Conservation (phyloP, 1,140 invertebrate species). For the Drepana arcuata region DNA sequence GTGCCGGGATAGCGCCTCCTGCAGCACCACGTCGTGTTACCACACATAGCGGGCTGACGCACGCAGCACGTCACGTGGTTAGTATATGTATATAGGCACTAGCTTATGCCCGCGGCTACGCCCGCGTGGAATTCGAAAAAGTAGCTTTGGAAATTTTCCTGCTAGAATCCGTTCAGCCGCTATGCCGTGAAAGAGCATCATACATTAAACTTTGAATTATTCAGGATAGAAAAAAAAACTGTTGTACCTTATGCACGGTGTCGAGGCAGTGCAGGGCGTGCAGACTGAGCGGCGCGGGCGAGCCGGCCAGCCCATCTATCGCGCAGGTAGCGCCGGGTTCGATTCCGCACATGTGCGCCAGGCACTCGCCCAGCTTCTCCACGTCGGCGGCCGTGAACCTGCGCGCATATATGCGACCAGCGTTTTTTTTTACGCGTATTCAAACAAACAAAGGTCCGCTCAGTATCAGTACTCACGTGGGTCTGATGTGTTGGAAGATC, state of each 20-base stretch:
- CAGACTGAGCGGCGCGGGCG: slow-evolving; percentile 76
- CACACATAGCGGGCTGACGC: too few species aligned
- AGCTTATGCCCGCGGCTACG: too few species aligned
- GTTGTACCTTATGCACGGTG: slow-evolving; percentile 44
- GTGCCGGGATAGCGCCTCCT: slow-evolving; percentile 80
- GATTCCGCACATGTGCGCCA: slow-evolving; percentile 72
- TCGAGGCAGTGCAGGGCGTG: slow-evolving; percentile 55
- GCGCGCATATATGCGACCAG: too few species aligned
- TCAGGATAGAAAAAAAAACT: neutral
- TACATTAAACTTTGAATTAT: too few species aligned
- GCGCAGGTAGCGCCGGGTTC: slow-evolving; percentile 88
- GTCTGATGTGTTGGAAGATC: slow-evolving; percentile 91
- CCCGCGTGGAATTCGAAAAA: too few species aligned
- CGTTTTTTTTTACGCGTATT: too few species aligned
- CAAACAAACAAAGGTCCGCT: too few species aligned
- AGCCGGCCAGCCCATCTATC: slow-evolving; percentile 82
- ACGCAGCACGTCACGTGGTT: too few species aligned
- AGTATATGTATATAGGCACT: too few species aligned
- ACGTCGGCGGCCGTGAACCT: slow-evolving; percentile 84
- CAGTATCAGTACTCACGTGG: slow-evolving; percentile 77
- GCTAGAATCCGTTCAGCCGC: too few species aligned
- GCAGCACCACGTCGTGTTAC: neutral
- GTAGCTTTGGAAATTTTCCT: too few species aligned
- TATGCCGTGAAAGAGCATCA: too few species aligned
- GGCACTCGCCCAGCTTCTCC: slow-evolving; percentile 83